Evolutionary conservation across 2,113 vertebrate genomes (phyloP).

Genomic region (Oxygymnocypris stewartii): DNA sequence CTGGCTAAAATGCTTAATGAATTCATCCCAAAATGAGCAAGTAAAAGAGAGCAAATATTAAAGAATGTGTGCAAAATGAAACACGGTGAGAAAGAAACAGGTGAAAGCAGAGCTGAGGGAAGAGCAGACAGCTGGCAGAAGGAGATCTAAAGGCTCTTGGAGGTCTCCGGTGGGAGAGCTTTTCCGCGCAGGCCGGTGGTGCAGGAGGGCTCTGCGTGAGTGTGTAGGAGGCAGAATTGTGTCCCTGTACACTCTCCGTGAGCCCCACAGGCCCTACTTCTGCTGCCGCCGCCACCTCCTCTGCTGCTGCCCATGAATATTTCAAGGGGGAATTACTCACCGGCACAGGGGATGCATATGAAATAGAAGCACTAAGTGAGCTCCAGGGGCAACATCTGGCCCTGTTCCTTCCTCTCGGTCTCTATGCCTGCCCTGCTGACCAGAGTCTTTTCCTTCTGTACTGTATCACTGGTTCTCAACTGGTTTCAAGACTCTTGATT

Average conservation of each 20-base stretch:
- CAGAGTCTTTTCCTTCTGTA: neutral
- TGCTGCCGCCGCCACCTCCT: slow-evolving; percentile 27
- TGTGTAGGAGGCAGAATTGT: slow-evolving; percentile 21
- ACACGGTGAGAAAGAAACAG: slow-evolving; percentile 29
- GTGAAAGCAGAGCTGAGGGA: slow-evolving; percentile 5
- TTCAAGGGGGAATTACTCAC: slow-evolving; percentile 56
- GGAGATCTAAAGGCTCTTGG: slow-evolving; percentile 53
- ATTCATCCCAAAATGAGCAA: neutral
- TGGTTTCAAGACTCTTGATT: neutral
- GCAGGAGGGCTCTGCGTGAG: slow-evolving; percentile 25
- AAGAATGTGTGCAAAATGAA: slow-evolving; percentile 26
- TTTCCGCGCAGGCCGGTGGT: slow-evolving; percentile 2
- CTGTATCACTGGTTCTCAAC: neutral
- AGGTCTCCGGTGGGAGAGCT: slow-evolving; percentile 34
- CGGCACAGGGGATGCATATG: slow-evolving; percentile 53
- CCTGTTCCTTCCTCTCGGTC: slow-evolving; percentile 32
- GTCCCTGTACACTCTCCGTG: slow-evolving; percentile 24
- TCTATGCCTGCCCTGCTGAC: slow-evolving; percentile 22
- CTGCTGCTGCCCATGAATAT: slow-evolving; percentile 59
- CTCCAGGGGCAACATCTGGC: slow-evolving; percentile 58
- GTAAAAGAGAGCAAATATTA: slow-evolving; percentile 17
- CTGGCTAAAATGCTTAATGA: neutral
- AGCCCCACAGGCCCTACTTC: slow-evolving; percentile 32
- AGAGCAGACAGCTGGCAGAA: slow-evolving; percentile 52
- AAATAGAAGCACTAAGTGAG: slow-evolving; percentile 54